Evolutionary conservation across 2,888 invertebrate species (phyloP).

Genomic region (Pollenia angustigena): DNA sequence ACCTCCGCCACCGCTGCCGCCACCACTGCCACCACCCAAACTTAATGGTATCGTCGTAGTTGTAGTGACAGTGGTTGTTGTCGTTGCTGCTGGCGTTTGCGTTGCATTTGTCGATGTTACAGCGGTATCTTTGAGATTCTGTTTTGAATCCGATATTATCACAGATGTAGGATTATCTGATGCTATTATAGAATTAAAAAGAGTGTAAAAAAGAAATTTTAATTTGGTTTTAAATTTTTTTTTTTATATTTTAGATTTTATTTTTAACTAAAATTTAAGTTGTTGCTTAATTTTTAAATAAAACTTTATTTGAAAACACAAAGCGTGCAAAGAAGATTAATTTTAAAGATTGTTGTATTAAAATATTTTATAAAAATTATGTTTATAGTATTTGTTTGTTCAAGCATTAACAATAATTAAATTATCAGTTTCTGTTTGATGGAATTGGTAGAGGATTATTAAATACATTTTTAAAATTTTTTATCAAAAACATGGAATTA

Average conservation of each 20-base stretch:
- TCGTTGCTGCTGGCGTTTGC: slow-evolving; percentile 81
- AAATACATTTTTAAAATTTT: too few species aligned
- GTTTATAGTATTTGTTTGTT: neutral
- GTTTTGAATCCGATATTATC: slow-evolving; percentile 84
- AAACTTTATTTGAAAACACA: neutral
- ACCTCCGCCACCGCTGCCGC: slow-evolving; percentile 28
- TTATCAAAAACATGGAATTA: too few species aligned
- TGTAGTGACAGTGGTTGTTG: slow-evolving; percentile 81
- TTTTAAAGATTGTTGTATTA: too few species aligned
- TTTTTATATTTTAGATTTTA: neutral
- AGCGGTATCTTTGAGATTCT: slow-evolving; percentile 84
- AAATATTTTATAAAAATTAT: too few species aligned
- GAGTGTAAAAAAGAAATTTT: neutral
- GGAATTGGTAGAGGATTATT: too few species aligned
- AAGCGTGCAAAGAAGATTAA: neutral
- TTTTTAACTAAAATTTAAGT: too few species aligned
- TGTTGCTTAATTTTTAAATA: neutral
- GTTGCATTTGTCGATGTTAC: slow-evolving; percentile 84
- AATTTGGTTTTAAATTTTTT: neutral
- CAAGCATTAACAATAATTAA: neutral
- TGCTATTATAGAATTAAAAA: slow-evolving; percentile 76
- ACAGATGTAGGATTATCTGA: slow-evolving; percentile 83
- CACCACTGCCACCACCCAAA: slow-evolving; percentile 48
- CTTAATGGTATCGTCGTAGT: slow-evolving; percentile 77
- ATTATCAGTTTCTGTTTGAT: too few species aligned